Conservation (phyloP, 2,113 vertebrate species). For the Pluvianellus socialis region DNA sequence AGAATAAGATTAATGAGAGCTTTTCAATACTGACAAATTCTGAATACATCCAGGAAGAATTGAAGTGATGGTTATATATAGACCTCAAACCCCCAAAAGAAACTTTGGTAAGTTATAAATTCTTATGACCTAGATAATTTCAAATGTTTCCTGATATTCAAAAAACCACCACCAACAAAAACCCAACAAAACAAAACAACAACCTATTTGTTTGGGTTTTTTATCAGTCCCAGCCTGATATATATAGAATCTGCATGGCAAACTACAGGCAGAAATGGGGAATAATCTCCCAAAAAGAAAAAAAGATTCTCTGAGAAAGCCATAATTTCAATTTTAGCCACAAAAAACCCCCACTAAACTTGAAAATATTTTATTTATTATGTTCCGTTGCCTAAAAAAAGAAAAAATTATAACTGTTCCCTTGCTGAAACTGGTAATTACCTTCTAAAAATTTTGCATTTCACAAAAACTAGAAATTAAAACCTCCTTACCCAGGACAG, state of each 20-base stretch:
- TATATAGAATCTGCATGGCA: not conserved
- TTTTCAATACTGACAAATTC: not conserved
- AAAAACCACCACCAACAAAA: not conserved
- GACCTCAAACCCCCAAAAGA: not conserved
- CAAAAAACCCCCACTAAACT: not conserved
- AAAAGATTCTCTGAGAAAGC: not conserved
- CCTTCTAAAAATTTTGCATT: not conserved
- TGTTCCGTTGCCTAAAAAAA: not conserved
- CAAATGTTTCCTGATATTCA: slow-evolving; percentile 18
- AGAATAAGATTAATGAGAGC: not conserved
- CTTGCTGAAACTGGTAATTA: not conserved
- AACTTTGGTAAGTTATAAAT: not conserved
- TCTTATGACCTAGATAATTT: slow-evolving; percentile 5
- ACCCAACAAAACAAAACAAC: not conserved
- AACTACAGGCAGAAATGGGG: not conserved
- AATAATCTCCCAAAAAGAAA: not conserved
- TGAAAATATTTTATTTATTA: not conserved
- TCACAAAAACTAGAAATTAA: not conserved
- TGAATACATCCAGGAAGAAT: not conserved
- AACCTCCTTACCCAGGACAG: not conserved
- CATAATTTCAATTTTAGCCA: not conserved
- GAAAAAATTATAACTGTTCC: not conserved
- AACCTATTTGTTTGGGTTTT: not conserved
- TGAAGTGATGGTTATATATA: not conserved
- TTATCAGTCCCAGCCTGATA: not conserved